phyloP scores from a whole-genome alignment of 2,113 vertebrate genomes.

The Lathamus discolor region DNA sequence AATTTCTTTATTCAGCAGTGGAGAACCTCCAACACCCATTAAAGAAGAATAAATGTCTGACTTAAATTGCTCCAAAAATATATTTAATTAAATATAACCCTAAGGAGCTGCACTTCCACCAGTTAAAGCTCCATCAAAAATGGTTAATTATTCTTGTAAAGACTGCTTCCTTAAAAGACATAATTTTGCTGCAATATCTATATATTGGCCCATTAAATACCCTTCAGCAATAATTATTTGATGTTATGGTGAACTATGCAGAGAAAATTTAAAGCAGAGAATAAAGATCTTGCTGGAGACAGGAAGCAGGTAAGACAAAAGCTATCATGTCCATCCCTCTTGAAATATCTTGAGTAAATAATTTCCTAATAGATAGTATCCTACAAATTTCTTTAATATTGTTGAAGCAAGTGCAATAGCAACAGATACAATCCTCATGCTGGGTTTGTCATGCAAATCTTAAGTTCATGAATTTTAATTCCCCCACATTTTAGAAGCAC shows the following conservation, averaged over 20 bases:
- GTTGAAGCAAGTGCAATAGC: not conserved
- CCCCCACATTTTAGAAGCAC: not conserved
- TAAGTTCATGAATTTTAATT: constrained; percentile 19
- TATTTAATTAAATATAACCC: constrained; percentile 21
- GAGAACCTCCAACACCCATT: not conserved
- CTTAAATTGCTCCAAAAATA: constrained; percentile 11
- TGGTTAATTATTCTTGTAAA: constrained; percentile 11
- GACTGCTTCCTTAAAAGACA: not conserved
- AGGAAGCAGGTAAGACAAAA: not conserved
- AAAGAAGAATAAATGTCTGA: constrained; percentile 22
- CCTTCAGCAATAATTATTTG: constrained; percentile 5
- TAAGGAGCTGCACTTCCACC: not conserved
- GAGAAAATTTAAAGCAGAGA: not conserved
- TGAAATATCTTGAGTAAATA: not conserved
- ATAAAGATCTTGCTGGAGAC: not conserved
- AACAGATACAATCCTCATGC: not conserved
- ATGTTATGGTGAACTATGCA: not conserved
- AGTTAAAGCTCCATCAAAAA: not conserved
- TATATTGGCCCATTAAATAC: constrained; percentile 25
- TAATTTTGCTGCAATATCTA: not conserved
- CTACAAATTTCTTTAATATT: not conserved
- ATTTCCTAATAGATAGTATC: not conserved
- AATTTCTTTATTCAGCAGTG: constrained; percentile 33
- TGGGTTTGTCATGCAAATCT: not conserved
- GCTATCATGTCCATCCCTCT: not conserved